Evolutionary conservation across 1,140 invertebrate species (phyloP).

Genomic region (Procambarus virginalis): DNA sequence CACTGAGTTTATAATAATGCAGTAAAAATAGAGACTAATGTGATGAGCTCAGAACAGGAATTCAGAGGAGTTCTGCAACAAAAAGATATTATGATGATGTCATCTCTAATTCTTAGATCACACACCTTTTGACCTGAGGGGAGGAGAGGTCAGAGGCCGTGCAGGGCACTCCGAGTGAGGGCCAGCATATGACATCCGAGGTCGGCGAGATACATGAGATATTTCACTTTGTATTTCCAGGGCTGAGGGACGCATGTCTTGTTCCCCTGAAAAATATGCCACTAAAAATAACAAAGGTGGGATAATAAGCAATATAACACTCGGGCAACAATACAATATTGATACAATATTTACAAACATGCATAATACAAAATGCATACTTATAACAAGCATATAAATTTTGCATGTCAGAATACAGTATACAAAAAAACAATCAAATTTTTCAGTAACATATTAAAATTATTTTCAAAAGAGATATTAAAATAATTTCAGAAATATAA

Average conservation of each 20-base stretch:
- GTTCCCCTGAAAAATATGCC: conserved; percentile 38
- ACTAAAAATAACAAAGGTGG: neutral
- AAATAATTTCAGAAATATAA: no score
- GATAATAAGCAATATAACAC: no score
- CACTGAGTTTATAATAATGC: neutral
- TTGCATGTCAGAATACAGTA: no score
- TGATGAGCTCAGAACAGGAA: neutral
- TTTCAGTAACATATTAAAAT: no score
- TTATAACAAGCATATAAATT: no score
- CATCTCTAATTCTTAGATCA: neutral
- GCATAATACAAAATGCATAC: no score
- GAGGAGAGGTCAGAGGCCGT: conserved; percentile 46
- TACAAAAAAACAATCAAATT: no score
- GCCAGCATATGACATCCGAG: conserved; percentile 45
- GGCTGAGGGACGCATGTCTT: conserved; percentile 58
- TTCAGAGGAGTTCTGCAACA: neutral
- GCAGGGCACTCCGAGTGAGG: conserved; percentile 42
- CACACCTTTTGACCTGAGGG: conserved; percentile 49
- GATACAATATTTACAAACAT: no score
- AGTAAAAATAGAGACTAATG: neutral
- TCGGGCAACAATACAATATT: no score
- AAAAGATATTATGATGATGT: neutral
- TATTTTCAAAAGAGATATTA: no score
- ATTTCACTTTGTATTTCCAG: conserved; percentile 69
- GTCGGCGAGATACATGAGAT: conserved; percentile 43